These are phyloP conservation scores for Glandiceps talaboti DNA, from an alignment of 53 echinoderm and acorn worm species.

Conservation along the genomic window DNA sequence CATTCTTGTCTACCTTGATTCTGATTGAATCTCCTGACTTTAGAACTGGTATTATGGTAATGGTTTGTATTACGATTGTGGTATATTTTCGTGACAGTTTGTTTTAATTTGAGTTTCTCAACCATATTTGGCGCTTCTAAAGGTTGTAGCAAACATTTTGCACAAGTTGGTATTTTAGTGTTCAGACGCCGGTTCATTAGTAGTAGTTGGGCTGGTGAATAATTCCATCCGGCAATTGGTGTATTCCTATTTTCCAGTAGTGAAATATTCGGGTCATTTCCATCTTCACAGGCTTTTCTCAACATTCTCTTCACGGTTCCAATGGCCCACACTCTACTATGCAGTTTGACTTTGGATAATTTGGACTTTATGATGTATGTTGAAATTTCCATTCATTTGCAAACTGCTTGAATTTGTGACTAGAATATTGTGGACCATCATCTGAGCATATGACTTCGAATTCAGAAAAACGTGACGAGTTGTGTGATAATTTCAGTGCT, in stretches of 20 bases:
- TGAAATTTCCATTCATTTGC: slow-evolving; percentile 17
- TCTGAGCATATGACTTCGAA: slow-evolving; percentile 22
- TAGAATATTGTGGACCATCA: slow-evolving; percentile 8
- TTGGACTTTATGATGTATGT: slow-evolving; percentile 18
- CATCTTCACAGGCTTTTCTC: slow-evolving; percentile 1
- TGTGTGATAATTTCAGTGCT: slow-evolving; percentile 15
- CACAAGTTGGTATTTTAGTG: neutral
- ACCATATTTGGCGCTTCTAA: slow-evolving; percentile 5
- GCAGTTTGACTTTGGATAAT: slow-evolving; percentile 12
- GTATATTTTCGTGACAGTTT: slow-evolving; percentile 20
- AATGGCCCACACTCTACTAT: slow-evolving; percentile 2
- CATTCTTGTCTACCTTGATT: neutral
- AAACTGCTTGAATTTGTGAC: neutral
- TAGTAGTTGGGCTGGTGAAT: neutral
- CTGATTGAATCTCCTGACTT: neutral
- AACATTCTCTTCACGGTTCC: neutral
- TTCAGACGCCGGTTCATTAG: neutral
- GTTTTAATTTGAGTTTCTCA: slow-evolving; percentile 10
- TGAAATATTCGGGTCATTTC: slow-evolving; percentile 4
- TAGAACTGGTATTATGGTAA: neutral
- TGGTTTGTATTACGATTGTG: slow-evolving; percentile 1
- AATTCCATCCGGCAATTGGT: slow-evolving; percentile 13
- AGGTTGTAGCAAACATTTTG: neutral
- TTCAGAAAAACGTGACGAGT: slow-evolving; percentile 10
- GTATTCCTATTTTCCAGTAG: slow-evolving; percentile 23